Evolutionary conservation across 2,888 invertebrate genomes (phyloP).

Genomic region (Xestia c-nigrum): DNA sequence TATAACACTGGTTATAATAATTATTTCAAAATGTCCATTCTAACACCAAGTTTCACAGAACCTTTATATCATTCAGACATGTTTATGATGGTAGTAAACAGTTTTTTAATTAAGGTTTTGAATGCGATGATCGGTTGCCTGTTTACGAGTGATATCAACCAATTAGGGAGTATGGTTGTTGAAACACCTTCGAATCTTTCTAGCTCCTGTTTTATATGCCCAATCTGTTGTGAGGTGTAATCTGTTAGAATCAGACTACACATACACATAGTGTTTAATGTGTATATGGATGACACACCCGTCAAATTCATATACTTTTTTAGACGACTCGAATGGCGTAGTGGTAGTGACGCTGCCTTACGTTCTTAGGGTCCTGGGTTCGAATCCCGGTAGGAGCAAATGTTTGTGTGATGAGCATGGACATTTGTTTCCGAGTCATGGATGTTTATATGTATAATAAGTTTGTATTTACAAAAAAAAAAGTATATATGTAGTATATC

Average conservation of each 20-base stretch:
- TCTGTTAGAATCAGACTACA: slow-evolving; percentile 13
- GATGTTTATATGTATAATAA: no score
- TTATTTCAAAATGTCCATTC: slow-evolving; percentile 65
- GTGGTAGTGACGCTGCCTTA: no score
- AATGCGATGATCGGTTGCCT: slow-evolving; percentile 80
- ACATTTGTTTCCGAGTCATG: no score
- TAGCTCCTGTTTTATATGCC: slow-evolving; percentile 44
- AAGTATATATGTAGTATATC: no score
- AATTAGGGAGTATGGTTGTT: slow-evolving; percentile 59
- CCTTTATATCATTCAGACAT: slow-evolving; percentile 80
- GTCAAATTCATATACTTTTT: no score
- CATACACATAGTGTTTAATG: no score
- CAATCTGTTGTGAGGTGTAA: slow-evolving; percentile 22
- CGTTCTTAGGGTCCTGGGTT: no score
- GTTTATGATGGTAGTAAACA: slow-evolving; percentile 86
- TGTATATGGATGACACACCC: no score
- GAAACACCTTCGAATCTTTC: slow-evolving; percentile 41
- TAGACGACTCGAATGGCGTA: no score
- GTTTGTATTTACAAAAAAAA: no score
- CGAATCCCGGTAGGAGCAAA: no score
- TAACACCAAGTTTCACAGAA: slow-evolving; percentile 65
- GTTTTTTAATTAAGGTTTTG: slow-evolving; percentile 89
- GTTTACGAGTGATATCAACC: slow-evolving; percentile 72
- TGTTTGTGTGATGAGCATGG: no score
- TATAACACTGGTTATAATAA: slow-evolving; percentile 32